A percentile compares a stretch with the other conserved stretches of the same genome.
Evolutionary conservation across 1,140 invertebrate genomes (phyloP).

Genomic region (Tetramorium simillimum): DNA sequence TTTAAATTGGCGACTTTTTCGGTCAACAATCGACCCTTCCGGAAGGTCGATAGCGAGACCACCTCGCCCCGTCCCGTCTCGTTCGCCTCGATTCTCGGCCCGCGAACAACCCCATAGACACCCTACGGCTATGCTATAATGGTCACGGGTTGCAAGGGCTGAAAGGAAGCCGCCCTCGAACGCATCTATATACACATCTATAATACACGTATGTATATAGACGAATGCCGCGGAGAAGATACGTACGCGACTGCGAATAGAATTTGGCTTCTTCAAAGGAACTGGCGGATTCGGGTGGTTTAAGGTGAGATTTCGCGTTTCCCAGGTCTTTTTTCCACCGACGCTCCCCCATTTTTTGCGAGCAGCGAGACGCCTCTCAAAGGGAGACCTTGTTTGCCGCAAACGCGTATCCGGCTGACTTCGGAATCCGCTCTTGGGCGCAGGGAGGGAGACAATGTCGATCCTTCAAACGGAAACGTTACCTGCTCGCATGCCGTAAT

Average conservation of each 20-base stretch:
- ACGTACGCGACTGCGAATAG: slow-evolving; percentile 62
- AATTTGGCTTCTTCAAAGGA: slow-evolving; percentile 74
- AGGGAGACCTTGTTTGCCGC: slow-evolving; percentile 68
- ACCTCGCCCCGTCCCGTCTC: slow-evolving; percentile 69
- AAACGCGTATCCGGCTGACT: slow-evolving; percentile 65
- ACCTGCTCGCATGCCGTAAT: slow-evolving; percentile 1
- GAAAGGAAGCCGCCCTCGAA: slow-evolving; percentile 73
- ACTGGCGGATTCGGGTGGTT: slow-evolving; percentile 59
- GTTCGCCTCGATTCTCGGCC: slow-evolving; percentile 75
- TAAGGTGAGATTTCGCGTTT: slow-evolving; percentile 71
- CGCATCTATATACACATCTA: slow-evolving; percentile 51
- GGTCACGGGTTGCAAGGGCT: slow-evolving; percentile 76
- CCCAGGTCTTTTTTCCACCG: neutral
- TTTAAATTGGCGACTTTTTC: slow-evolving; percentile 86
- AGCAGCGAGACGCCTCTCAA: slow-evolving; percentile 32
- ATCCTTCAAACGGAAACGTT: slow-evolving; percentile 42
- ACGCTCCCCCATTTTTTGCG: slow-evolving; percentile 43
- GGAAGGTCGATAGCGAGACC: slow-evolving; percentile 79
- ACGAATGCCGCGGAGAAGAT: slow-evolving; percentile 28
- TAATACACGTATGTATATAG: slow-evolving; percentile 29
- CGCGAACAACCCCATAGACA: slow-evolving; percentile 76
- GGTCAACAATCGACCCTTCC: slow-evolving; percentile 86
- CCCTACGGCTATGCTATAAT: slow-evolving; percentile 85
- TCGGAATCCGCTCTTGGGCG: slow-evolving; percentile 34
- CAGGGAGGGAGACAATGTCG: slow-evolving; percentile 47